Evolutionary conservation across 2,888 invertebrate species (phyloP).

Genomic region (Ethmia dodecea): DNA sequence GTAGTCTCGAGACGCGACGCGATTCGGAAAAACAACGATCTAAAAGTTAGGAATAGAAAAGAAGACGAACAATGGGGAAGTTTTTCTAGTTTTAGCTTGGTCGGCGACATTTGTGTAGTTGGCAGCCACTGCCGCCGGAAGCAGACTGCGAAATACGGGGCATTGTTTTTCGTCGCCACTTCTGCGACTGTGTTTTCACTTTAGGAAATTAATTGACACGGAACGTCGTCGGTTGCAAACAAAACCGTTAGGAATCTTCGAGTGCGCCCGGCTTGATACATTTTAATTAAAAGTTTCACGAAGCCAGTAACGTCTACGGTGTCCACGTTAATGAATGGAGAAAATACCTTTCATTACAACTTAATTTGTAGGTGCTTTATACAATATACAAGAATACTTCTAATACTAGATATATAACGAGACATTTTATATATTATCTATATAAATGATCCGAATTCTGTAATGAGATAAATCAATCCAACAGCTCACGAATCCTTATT

Average conservation of each 20-base stretch:
- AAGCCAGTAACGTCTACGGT: slow-evolving; percentile 47
- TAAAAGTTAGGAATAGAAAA: slow-evolving; percentile 54
- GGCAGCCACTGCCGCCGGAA: slow-evolving; percentile 50
- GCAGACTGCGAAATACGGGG: slow-evolving; percentile 47
- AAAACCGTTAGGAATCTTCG: slow-evolving; percentile 51
- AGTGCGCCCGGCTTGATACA: slow-evolving; percentile 53
- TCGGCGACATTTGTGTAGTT: slow-evolving; percentile 53
- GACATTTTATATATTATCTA: no score
- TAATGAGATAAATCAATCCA: slow-evolving; percentile 37
- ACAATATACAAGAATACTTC: no score
- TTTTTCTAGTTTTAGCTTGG: slow-evolving; percentile 58
- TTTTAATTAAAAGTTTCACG: slow-evolving; percentile 70
- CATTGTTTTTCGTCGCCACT: slow-evolving; percentile 54
- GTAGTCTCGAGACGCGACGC: no score
- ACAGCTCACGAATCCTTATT: slow-evolving; percentile 51
- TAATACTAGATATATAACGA: no score
- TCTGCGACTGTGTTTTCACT: slow-evolving; percentile 54
- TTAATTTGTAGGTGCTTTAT: slow-evolving; percentile 6
- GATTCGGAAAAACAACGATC: slow-evolving; percentile 45
- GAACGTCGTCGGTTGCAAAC: slow-evolving; percentile 52
- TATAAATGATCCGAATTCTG: slow-evolving; percentile 4
- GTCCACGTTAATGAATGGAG: slow-evolving; percentile 39
- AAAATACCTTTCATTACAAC: slow-evolving; percentile 21
- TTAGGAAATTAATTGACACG: slow-evolving; percentile 68
- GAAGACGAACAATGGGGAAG: slow-evolving; percentile 50